Evolutionary conservation across 2,888 invertebrate species (phyloP).

Genomic region (Camponotus fellah): DNA sequence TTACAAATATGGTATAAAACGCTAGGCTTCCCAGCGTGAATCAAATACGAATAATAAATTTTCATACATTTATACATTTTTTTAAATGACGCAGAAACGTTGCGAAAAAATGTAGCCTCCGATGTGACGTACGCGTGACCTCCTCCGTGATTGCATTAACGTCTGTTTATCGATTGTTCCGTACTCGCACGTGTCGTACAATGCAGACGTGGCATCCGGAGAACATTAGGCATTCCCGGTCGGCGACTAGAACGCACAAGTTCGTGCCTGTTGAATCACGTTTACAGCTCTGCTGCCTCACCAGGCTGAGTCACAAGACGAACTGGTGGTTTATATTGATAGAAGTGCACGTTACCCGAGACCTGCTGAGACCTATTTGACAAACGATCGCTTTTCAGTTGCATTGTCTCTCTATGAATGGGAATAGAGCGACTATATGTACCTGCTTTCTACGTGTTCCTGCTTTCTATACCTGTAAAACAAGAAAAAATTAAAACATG

Average conservation of each 20-base stretch:
- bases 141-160: constrained; percentile 27
- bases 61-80: background rate
- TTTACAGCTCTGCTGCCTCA: background rate
- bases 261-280: constrained; percentile 20
- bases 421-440: background rate
- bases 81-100: background rate
- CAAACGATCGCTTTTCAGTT: background rate
- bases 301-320: constrained; percentile 19
- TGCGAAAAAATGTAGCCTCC: background rate
- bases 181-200: background rate
- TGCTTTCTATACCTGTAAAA: background rate
- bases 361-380: background rate
- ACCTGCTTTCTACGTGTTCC: background rate
- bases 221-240: constrained; percentile 17
- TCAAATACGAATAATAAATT: background rate
- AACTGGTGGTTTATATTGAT: constrained; percentile 29
- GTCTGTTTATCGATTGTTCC: constrained; percentile 48
- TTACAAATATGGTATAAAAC: background rate
- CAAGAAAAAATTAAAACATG: background rate
- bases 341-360: background rate
- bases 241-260: constrained; percentile 17
- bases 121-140: constrained; percentile 9
- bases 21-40: background rate
- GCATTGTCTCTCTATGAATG: background rate
- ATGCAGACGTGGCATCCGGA: constrained; percentile 16